Base-by-base conservation (phyloP, 2,888 invertebrate species). In the Poecilus cupreus region DNA sequence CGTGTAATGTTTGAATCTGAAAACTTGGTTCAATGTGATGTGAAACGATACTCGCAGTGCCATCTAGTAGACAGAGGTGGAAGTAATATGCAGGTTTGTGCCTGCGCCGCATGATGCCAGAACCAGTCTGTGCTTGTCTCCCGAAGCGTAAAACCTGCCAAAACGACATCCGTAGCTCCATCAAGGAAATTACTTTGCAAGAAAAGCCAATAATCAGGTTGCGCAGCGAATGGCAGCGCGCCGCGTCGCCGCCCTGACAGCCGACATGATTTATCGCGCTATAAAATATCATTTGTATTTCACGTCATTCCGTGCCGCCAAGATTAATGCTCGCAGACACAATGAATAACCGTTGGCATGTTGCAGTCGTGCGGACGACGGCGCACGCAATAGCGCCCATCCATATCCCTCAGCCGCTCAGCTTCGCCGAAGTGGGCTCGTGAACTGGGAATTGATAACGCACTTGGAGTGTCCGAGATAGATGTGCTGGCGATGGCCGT, bases 241-340 rank as follows among this genome's bases (percentile, higher is more conserved):
- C 80, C 83, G 82, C 83, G 82, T 77, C 64, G 82, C 81, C 82
- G 51, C 79, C 77, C 80, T 79, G 82, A 82, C 82, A 82, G 76
- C 57, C 57, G 83, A 85, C 85, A 87, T 87, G 87, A 89, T 89
- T 89, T 89, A 89, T 88, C 86, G 85, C 85, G 86, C 88, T 87
- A 88, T 88, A 88, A 89, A 89, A 88, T 88, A 89, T 88, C 89
- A 89, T 89, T 89, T 88, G 88, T 88, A 89, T 88, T 88, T 88
- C 87, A 86, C 87, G 87, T 88, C 87, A 87, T 86, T 86, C 86
- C 86, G 86, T 85, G 86, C 74, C 60, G 60, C 81, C 64, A 75
- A 75, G 81, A 81, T 81, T 81, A 81, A 81, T 81, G 81, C 60
- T 60, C 49, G 32, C 75, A 75, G 81, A 81, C 75, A 81, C 81